Conservation (phyloP, 2,797 vertebrate species). For the Premnoplex brunnescens region DNA sequence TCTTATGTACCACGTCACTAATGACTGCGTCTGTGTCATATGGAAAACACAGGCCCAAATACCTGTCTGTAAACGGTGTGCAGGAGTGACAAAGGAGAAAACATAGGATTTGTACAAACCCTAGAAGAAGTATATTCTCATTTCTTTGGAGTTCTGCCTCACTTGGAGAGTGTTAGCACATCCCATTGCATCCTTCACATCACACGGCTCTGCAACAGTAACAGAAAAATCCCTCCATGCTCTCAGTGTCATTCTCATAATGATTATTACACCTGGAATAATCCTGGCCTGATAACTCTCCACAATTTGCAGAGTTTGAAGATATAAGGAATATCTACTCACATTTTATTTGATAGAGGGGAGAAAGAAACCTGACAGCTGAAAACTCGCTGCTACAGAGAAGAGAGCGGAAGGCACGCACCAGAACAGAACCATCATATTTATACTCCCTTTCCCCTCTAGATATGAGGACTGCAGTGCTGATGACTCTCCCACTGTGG, state of each 20-base stretch:
- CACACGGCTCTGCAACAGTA: not conserved
- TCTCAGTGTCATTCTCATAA: accelerated
- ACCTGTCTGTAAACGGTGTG: accelerated
- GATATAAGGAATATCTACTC: not conserved
- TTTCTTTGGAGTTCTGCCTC: not conserved
- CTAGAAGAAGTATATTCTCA: not conserved
- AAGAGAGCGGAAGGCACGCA: not conserved
- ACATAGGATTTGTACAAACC: not conserved
- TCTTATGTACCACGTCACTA: not conserved
- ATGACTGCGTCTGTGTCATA: accelerated
- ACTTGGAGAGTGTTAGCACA: not conserved
- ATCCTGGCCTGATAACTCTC: not conserved
- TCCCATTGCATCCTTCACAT: not conserved
- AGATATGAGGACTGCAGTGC: too few relatives aligned
- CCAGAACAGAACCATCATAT: not conserved
- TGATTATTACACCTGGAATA: not conserved
- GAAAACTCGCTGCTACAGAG: not conserved
- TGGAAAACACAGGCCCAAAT: not conserved
- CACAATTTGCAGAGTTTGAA: not conserved
- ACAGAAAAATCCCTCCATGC: accelerated
- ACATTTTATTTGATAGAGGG: not conserved
- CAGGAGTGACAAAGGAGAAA: not conserved
- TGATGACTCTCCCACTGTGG: not conserved
- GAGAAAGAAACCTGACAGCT: not conserved
- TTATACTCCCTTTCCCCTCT: not conserved